These are phyloP conservation scores for Cricetomys ansorgei DNA, from an alignment of 2,113 vertebrate species.

Conservation along the genomic window DNA sequence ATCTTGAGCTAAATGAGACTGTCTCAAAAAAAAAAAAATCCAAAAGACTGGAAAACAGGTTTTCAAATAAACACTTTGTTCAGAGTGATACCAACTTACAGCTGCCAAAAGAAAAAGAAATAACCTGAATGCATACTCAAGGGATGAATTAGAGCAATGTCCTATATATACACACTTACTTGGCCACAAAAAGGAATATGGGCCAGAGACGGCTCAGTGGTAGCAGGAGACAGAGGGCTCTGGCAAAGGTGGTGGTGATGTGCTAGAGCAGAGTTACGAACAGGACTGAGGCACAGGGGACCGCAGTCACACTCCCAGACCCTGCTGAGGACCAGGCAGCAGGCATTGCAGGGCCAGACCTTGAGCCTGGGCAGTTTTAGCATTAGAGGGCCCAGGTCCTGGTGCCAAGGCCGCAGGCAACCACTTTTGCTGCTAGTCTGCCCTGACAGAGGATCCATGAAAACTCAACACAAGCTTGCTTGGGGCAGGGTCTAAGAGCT, in stretches of 20 bases:
- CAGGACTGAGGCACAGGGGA: no score
- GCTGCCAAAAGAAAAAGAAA: not conserved
- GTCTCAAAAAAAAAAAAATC: not conserved
- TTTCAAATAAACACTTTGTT: slow-evolving; percentile 10
- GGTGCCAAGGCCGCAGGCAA: not conserved
- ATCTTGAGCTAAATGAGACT: not conserved
- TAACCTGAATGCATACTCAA: not conserved
- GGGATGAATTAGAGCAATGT: not conserved
- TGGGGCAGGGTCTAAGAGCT: not conserved
- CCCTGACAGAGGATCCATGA: not conserved
- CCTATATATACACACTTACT: not conserved
- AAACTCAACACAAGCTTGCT: not conserved
- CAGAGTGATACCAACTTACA: not conserved
- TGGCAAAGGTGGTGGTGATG: not conserved
- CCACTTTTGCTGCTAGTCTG: not conserved
- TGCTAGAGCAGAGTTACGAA: not conserved
- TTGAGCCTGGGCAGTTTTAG: not conserved
- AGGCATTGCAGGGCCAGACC: not conserved
- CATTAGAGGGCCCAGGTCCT: not conserved
- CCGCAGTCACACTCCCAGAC: not conserved
- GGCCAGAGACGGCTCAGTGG: not conserved
- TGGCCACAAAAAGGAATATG: not conserved
- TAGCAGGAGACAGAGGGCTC: not conserved
- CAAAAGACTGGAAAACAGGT: not conserved
- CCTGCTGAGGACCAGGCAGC: not conserved